Evolutionary conservation across 2,888 invertebrate species (phyloP).

Genomic region (Synergus japonicus): DNA sequence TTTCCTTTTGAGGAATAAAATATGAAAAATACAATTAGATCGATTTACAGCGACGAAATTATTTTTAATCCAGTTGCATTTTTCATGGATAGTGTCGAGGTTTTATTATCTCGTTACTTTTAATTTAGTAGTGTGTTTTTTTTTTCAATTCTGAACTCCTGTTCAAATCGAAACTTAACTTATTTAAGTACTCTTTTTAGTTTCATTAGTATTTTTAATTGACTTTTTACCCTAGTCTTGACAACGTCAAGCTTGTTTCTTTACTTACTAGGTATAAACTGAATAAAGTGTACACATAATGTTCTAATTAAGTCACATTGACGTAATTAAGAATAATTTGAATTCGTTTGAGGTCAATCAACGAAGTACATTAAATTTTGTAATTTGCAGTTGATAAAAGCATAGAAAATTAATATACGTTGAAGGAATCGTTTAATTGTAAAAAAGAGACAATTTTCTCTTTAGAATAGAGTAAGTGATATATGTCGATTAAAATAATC

Average conservation of each 20-base stretch:
- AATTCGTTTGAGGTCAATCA: constrained; percentile 3
- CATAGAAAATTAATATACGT: background rate
- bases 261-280: background rate
- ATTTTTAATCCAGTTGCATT: background rate
- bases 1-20: background rate
- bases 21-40: background rate
- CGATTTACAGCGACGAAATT: background rate
- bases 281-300: background rate
- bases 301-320: constrained; percentile 13
- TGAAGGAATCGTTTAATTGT: background rate
- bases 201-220: constrained; percentile 16
- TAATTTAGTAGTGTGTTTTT: constrained; percentile 5
- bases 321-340: constrained; percentile 8
- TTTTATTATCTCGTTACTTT: background rate
- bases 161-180: background rate
- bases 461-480: background rate
- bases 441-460: background rate
- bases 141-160: background rate
- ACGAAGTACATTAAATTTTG: background rate
- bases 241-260: background rate
- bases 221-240: background rate
- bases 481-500: background rate
- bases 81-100: background rate
- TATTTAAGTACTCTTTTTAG: background rate
- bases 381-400: constrained; percentile 17